These are phyloP conservation scores for Neria commutata DNA, from an alignment of 2,888 invertebrate species.

Conservation along the genomic window DNA sequence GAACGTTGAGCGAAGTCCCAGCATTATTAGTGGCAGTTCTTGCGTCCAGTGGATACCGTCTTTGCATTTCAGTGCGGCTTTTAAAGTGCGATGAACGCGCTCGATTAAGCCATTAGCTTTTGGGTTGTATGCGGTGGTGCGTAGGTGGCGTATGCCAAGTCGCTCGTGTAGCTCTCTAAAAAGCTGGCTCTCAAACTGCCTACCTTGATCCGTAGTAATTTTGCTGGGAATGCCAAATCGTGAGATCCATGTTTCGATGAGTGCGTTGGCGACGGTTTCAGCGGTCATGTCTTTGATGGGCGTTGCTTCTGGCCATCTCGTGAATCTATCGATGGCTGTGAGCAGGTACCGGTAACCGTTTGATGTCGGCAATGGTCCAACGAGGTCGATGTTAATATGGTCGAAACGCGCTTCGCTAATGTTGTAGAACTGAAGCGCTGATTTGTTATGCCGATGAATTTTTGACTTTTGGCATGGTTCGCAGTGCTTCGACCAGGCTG, in stretches of 20 bases:
- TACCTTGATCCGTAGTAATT: background rate
- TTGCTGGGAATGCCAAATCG: background rate
- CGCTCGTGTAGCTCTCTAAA: background rate
- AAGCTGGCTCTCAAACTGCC: conserved; percentile 1
- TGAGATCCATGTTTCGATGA: conserved; percentile 8
- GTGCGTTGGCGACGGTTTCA: conserved; percentile 20
- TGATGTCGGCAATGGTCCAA: conserved; percentile 17
- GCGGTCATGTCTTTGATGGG: conserved; percentile 22
- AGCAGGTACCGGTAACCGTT: conserved; percentile 16
- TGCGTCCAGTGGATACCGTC: background rate
- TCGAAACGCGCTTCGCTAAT: background rate
- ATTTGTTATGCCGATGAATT: conserved; percentile 4
- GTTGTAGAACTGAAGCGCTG: background rate
- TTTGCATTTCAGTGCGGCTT: background rate
- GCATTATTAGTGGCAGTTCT: background rate
- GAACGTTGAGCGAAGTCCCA: background rate
- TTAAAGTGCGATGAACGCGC: background rate
- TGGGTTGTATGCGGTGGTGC: background rate
- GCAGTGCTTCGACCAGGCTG: background rate
- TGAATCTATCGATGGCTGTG: conserved; percentile 14
- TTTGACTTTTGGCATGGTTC: conserved; percentile 1
- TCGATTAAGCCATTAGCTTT: background rate
- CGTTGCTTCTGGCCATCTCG: conserved; percentile 20
- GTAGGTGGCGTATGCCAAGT: background rate
- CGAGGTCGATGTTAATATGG: conserved; percentile 12